Evolutionary conservation across 2,888 invertebrate genomes (phyloP), one percentile per base, ranked within the genome.

Genomic region (Cylindroiulus punctatus): DNA sequence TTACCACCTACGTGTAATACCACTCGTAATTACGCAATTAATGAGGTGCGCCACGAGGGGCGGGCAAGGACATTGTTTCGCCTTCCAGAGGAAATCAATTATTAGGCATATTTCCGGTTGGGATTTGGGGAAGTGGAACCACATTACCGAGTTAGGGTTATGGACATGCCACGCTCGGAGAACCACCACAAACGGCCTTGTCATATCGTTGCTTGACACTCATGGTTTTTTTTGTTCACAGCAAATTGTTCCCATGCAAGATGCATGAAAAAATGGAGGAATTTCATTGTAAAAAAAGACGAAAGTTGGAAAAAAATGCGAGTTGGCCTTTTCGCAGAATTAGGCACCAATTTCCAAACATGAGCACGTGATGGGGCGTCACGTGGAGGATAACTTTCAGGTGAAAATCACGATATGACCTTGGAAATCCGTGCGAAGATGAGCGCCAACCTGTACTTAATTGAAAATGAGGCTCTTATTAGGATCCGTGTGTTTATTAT

Each of bases 51-150:
- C 65, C 65, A 12, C 22, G 26, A 26, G 65, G 26, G 8, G 65
- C 26, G 10, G 26, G 65, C 26, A 57, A n/a, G 57, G n/a, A 19
- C 57, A 65, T 65, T 65, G 65, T 65, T 65, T 65, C 26, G 22
- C n/a, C 36, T 36, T 36, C 26, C 26, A 65, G 10, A 65, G 65
- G 65, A 65, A 65, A 65, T 65, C 65, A 65, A 65, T 65, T 65
- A 65, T 65, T 65, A 65, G 2, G 65, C 65, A 12, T 65, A 65
- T 65, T 26, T 65, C 65, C 65, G 65, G 65, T 65, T n/a, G 26
- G 65, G 65, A 26, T 65, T 65, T 65, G n/a, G 65, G 65, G 65
- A 65, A 65, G 65, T 65, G 65, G 22, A 65, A 65, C 65, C 22
- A n/a, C 22, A 10, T 26, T 65, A 65, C 26, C 26, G n/a, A n/a